A percentile compares a stretch with the other conserved stretches of the same genome.
phyloP scores from a whole-genome alignment of 2,113 vertebrate genomes.

The Lichenostomus cassidix region DNA sequence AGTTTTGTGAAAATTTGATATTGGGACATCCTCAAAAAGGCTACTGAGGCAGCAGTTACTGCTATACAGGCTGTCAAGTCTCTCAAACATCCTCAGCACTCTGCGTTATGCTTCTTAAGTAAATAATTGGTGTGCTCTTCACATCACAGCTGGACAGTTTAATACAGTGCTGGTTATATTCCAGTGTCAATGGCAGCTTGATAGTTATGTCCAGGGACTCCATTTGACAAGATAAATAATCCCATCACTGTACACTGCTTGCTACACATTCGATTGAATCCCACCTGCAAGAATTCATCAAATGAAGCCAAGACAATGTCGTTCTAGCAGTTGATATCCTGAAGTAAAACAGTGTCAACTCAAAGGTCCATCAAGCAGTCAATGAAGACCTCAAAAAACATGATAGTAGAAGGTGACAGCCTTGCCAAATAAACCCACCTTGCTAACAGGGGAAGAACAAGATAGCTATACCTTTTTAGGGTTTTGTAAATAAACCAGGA shows the following conservation, averaged over 20 bases:
- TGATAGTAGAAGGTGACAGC: neutral
- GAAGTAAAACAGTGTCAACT: neutral
- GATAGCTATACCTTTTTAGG: neutral
- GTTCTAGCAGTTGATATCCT: neutral
- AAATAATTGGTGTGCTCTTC: neutral
- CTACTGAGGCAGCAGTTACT: neutral
- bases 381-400: neutral
- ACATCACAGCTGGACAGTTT: neutral
- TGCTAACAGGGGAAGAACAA: neutral
- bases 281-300: conserved; percentile 22
- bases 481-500: neutral
- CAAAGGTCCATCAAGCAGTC: neutral
- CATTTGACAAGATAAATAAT: conserved; percentile 36
- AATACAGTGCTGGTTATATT: neutral
- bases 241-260: neutral
- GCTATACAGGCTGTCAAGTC: rapidly evolving
- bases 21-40: neutral
- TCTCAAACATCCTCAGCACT: neutral
- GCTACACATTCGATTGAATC: neutral
- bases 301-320: neutral
- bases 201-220: neutral
- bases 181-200: neutral
- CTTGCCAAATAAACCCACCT: neutral
- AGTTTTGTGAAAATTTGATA: neutral
- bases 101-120: neutral